Evolutionary conservation across 2,113 vertebrate genomes (phyloP).

Genomic region (Theropithecus gelada): DNA sequence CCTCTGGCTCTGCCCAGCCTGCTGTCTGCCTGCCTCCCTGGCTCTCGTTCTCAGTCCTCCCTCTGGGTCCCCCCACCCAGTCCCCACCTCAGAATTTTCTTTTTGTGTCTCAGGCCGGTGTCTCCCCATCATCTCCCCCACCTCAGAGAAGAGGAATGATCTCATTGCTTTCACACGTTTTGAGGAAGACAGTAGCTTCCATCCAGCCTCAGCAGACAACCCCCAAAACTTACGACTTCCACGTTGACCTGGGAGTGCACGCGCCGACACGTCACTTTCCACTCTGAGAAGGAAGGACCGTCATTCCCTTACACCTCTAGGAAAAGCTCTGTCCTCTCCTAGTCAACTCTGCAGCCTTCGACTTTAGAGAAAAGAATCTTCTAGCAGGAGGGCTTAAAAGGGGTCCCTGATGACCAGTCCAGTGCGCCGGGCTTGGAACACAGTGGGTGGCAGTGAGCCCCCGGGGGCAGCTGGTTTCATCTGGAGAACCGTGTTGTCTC

Average conservation of each 20-base stretch:
- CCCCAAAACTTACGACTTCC: background rate
- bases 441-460: background rate
- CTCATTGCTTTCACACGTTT: background rate
- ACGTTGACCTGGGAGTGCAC: no score
- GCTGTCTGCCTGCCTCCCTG: background rate
- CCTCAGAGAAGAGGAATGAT: background rate
- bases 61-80: no score
- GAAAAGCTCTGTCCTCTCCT: background rate
- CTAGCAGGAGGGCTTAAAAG: background rate
- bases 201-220: no score
- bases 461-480: background rate
- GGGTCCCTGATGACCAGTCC: background rate
- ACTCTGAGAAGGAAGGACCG: background rate
- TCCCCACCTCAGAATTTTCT: background rate
- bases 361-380: background rate
- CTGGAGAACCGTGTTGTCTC: background rate
- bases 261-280: background rate
- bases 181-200: background rate
- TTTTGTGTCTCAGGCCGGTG: background rate
- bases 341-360: background rate
- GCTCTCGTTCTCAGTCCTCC: rapidly evolving
- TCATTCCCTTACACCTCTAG: background rate
- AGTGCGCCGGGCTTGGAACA: background rate
- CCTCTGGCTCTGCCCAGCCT: background rate
- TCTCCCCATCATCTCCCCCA: background rate